Conservation (phyloP, 2,888 invertebrate genomes). For the Macropis europaea region DNA sequence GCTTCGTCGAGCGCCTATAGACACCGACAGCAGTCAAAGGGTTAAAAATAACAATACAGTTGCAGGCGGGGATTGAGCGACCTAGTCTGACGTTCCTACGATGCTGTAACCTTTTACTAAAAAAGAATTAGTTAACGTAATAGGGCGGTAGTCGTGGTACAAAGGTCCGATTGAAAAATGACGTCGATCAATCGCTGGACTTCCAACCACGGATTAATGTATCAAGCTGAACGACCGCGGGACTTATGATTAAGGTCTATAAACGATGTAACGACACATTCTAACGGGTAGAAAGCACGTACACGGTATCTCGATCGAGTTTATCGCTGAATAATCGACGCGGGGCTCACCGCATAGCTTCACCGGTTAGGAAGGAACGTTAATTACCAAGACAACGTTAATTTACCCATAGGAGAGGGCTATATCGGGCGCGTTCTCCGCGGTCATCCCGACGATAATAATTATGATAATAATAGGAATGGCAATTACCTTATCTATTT, state of each 20-base stretch:
- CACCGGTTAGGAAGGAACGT: constrained; percentile 23
- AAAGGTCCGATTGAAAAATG: not conserved
- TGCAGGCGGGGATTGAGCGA: no score
- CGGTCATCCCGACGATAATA: constrained; percentile 25
- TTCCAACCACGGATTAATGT: not conserved
- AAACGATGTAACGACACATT: constrained; percentile 16
- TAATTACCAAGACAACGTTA: constrained; percentile 35
- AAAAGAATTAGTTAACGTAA: no score
- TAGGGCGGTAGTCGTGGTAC: not conserved
- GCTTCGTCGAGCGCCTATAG: no score
- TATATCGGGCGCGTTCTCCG: not conserved
- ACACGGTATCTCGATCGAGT: constrained; percentile 4
- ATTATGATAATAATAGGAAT: constrained; percentile 32
- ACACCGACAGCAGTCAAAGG: no score
- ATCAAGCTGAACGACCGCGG: not conserved
- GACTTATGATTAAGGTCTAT: not conserved
- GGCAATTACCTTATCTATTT: constrained; percentile 28
- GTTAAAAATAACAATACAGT: no score
- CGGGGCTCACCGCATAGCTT: constrained; percentile 6
- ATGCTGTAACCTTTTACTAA: no score
- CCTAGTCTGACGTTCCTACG: no score
- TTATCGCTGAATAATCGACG: constrained; percentile 30
- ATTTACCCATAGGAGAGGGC: constrained; percentile 9
- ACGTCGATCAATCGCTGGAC: not conserved
- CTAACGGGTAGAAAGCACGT: not conserved